Conservation (phyloP, 2,113 vertebrate species). For the Psittacula cyanocephala region DNA sequence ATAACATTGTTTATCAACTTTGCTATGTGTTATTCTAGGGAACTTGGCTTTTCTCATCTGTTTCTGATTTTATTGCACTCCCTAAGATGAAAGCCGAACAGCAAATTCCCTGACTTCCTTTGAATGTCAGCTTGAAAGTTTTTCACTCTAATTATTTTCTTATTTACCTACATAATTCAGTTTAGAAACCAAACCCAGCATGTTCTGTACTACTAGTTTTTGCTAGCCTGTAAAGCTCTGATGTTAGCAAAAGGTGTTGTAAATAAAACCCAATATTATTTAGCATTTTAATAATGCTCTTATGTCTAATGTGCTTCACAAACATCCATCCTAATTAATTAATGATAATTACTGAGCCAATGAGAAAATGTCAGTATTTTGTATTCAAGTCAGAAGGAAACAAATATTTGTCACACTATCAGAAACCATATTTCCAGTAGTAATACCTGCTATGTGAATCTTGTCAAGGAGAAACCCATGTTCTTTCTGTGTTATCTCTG, state of each 20-base stretch:
- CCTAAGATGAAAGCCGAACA: conserved; percentile 7
- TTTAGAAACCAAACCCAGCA: neutral
- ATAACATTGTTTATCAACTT: neutral
- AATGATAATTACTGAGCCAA: neutral
- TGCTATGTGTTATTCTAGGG: neutral
- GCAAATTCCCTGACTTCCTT: neutral
- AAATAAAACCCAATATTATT: neutral
- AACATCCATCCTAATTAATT: neutral
- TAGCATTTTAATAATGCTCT: neutral
- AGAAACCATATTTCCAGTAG: neutral
- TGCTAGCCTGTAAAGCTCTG: neutral
- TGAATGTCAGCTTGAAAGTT: neutral
- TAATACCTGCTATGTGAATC: neutral
- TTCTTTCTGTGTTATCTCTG: neutral
- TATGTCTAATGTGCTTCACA: neutral
- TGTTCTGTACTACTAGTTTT: neutral
- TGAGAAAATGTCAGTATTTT: neutral
- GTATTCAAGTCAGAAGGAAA: neutral
- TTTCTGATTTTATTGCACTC: conserved; percentile 32
- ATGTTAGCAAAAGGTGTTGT: neutral
- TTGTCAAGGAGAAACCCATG: neutral
- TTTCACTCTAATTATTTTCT: neutral
- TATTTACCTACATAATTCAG: neutral
- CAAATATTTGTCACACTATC: neutral
- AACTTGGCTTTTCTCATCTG: neutral